A percentile compares a stretch with the other conserved stretches of the same genome.
Conservation (phyloP, 92 coral and sea anemone species). For the Palythoa grandiflora region DNA sequence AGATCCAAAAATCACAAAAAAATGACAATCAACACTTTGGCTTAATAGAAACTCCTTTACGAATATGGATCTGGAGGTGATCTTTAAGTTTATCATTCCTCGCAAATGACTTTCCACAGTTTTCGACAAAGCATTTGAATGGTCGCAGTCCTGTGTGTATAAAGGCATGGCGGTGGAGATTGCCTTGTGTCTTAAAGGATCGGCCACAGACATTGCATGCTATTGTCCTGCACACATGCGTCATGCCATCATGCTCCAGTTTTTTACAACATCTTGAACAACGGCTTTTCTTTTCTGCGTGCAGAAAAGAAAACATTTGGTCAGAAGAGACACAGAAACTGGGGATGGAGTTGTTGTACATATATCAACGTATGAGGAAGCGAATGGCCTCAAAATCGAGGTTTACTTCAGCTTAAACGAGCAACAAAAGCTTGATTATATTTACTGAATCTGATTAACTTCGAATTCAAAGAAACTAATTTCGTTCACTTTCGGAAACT, state of each 20-base stretch:
- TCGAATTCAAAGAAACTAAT: not conserved
- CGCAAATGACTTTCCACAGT: conserved; percentile 11
- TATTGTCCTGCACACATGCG: not conserved
- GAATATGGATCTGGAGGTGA: not conserved
- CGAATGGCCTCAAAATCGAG: not conserved
- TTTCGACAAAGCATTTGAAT: not conserved
- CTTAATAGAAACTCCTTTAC: not conserved
- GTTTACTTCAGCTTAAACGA: not conserved
- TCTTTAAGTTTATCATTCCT: not conserved
- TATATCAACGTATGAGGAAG: not conserved
- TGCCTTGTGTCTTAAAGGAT: not conserved
- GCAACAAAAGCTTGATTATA: not conserved
- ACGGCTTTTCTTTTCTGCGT: conserved; percentile 13
- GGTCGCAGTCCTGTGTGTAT: conserved; percentile 17
- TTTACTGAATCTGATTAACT: not conserved
- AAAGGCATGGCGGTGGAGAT: not conserved
- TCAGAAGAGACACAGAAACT: not conserved
- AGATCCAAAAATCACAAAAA: too few relatives aligned
- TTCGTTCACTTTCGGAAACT: not conserved
- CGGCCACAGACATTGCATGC: conserved; percentile 3
- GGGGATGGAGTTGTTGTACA: not conserved
- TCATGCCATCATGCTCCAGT: not conserved
- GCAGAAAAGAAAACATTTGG: conserved; percentile 1
- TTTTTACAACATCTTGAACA: conserved; percentile 24
- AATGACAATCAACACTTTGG: not conserved